Conservation (phyloP, 2,797 vertebrate genomes). For the Catamblyrhynchus diadema region DNA sequence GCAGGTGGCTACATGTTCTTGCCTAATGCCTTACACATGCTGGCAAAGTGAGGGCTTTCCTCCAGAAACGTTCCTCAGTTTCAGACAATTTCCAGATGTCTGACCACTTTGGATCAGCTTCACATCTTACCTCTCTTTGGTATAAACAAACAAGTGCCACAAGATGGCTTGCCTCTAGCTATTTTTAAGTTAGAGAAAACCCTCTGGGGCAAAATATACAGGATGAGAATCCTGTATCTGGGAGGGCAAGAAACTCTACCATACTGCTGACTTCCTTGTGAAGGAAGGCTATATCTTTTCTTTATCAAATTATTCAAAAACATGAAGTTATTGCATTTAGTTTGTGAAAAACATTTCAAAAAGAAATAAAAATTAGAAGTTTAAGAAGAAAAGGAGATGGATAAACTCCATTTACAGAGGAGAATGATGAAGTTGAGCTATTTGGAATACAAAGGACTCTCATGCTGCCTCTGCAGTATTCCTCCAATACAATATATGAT, state of each 20-base stretch:
- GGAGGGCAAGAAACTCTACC: slow-evolving; percentile 7
- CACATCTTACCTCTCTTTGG: slow-evolving; percentile 70
- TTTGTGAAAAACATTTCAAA: not conserved
- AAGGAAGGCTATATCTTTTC: not conserved
- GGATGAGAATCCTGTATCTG: not conserved
- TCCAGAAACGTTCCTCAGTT: not conserved
- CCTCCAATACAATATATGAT: not conserved
- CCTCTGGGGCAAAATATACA: not conserved
- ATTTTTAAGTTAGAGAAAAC: slow-evolving; percentile 24
- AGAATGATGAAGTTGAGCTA: not conserved
- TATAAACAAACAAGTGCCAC: slow-evolving; percentile 56
- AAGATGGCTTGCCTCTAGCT: not conserved
- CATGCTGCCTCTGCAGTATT: not conserved
- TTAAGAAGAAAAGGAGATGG: not conserved
- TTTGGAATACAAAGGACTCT: not conserved
- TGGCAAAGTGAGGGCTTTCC: not conserved
- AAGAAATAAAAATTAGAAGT: not conserved
- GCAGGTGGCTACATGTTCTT: not conserved
- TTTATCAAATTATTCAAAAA: not conserved
- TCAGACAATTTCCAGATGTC: not conserved
- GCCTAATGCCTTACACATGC: not conserved
- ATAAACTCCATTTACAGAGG: not conserved
- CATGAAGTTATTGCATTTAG: slow-evolving; percentile 31
- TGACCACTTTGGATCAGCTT: slow-evolving; percentile 16
- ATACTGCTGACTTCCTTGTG: not conserved